A percentile compares a stretch with the other conserved stretches of the same genome.
Evolutionary conservation across 2,797 vertebrate genomes (phyloP).

Genomic region (Fringilla coelebs): DNA sequence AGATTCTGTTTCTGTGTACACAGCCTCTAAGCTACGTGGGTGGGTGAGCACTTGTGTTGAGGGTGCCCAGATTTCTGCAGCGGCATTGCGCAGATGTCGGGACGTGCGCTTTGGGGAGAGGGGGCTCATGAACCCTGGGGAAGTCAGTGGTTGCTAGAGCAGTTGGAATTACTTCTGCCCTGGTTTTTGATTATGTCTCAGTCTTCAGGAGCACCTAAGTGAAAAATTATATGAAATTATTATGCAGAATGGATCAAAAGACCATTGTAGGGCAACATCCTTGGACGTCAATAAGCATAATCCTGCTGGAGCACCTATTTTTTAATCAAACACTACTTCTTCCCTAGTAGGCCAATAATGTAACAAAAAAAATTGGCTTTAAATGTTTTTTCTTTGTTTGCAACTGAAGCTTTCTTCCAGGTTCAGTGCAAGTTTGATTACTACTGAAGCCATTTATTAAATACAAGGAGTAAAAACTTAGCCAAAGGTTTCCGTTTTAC

Average conservation of each 20-base stretch:
- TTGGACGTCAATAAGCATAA: neutral
- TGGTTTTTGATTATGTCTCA: neutral
- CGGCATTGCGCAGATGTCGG: fast-evolving
- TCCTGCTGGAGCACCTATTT: neutral
- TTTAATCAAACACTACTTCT: neutral
- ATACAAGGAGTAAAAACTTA: neutral
- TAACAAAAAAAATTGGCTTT: neutral
- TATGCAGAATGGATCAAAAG: neutral
- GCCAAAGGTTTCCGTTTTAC: neutral
- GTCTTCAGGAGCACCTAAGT: no score
- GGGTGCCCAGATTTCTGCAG: neutral
- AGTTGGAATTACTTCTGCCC: neutral
- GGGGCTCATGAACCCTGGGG: neutral
- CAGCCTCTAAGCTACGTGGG: fast-evolving
- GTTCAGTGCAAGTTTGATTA: neutral
- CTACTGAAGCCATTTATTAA: constrained; percentile 34
- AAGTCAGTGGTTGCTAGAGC: neutral
- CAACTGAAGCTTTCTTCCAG: neutral
- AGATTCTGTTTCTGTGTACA: fast-evolving
- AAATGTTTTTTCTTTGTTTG: neutral
- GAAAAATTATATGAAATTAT: neutral
- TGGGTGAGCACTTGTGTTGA: neutral
- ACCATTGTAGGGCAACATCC: neutral
- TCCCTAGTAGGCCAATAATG: neutral
- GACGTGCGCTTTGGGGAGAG: neutral